A percentile compares a stretch with the other conserved stretches of the same genome.
Evolutionary conservation across 2,797 vertebrate genomes (phyloP).

Genomic region (Tarsius wallacei): DNA sequence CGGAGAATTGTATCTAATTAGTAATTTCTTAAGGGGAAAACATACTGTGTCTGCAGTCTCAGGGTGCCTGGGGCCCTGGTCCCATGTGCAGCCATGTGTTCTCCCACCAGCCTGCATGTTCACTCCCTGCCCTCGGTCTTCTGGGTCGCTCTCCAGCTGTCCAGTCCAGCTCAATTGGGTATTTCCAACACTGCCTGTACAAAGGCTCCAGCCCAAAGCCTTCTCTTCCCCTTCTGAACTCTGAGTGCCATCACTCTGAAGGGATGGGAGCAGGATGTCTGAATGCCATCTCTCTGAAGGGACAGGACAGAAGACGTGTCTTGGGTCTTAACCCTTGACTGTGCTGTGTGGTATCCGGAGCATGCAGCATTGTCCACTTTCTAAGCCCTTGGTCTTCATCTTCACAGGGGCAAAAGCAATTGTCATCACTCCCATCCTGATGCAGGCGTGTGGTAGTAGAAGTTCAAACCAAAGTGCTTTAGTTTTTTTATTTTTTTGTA

Average conservation of each 20-base stretch:
- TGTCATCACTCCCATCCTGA: background rate
- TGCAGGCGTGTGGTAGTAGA: rapidly evolving
- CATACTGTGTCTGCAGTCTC: rapidly evolving
- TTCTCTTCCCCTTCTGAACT: background rate
- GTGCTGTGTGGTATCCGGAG: rapidly evolving
- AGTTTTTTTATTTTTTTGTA: background rate
- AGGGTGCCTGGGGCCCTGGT: rapidly evolving
- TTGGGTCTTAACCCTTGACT: background rate
- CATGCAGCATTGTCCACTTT: rapidly evolving
- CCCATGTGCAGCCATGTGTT: rapidly evolving
- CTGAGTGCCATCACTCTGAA: rapidly evolving
- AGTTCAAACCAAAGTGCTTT: background rate
- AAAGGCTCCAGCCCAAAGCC: no score
- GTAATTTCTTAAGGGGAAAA: no score
- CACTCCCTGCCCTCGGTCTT: background rate
- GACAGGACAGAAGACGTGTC: background rate
- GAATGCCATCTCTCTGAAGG: rapidly evolving
- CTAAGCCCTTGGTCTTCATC: rapidly evolving
- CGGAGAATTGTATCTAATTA: rapidly evolving
- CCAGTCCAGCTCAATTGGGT: no score
- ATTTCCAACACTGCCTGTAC: background rate
- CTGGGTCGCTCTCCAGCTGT: rapidly evolving
- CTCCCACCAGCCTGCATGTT: no score
- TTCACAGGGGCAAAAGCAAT: rapidly evolving
- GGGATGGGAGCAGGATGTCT: no score